Base-by-base conservation (phyloP, 2,888 invertebrate species). In the Mesoligia furuncula region DNA sequence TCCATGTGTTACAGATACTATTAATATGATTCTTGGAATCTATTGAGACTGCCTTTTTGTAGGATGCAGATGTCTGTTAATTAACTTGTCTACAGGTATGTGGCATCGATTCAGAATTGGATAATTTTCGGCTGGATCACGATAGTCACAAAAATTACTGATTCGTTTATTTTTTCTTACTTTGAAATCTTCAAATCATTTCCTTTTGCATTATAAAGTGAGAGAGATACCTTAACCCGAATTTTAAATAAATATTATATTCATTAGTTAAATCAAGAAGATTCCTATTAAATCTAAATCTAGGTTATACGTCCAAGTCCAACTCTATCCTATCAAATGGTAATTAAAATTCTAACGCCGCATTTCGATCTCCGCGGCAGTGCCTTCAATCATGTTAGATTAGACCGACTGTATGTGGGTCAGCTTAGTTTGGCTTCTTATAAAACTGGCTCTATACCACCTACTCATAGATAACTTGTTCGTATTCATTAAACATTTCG, bases 291-390 rank as follows among this genome's bases (percentile, higher is more conserved):
- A 71, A 81, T 75, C 45, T 72, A 75, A 48, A 81, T 80, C 74
- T 86, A 27, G 75, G 77, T 61, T 81, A 85, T 68, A 86, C 73
- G 67, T 67, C 57, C 70, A 73, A 83, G 59, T 76, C 82, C 76
- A 75, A 87, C 73, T 87, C 83, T 80, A 89, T 85, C 84, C 87
- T 88, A 90, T 90, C 85, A 88, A 92, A 92, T 88, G 89, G 90
- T 90, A 92, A 93, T 94, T 94, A 93, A 93, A 94, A 94, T 93
- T 95, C 90, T 92, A 93, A 90, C 90, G 89, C 89, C 91, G 90
- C 91, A 91, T 93, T 93, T 93, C 90, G 90, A 92, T 92, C 91
- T 91, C 90, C 81, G 85, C 87, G 89, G 87, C 85, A 83, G 88
- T 90, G 91, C 89, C 91, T 93, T 92, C 92, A 91, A 90, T 93